A percentile compares a stretch with the other conserved stretches of the same genome.
Conservation (phyloP, 2,888 invertebrate species). For the Orgyia antiqua region DNA sequence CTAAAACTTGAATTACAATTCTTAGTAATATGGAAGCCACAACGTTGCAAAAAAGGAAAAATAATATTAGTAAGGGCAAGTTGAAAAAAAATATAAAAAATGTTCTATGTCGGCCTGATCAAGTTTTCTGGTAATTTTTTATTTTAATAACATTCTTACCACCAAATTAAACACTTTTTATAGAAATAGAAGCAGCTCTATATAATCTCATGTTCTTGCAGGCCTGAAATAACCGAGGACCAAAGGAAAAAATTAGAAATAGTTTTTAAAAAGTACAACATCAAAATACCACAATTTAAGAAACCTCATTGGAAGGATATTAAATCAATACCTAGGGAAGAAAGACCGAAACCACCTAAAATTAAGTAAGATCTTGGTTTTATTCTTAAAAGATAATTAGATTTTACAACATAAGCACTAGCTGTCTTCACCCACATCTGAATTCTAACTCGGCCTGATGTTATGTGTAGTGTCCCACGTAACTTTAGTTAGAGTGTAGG, state of each 20-base stretch:
- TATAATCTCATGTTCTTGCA: conserved; percentile 19
- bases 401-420: background rate
- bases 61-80: conserved; percentile 53
- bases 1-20: too few relatives aligned
- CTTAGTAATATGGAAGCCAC: conserved; percentile 43
- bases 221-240: conserved; percentile 46
- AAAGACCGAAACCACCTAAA: conserved; percentile 52
- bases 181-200: background rate
- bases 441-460: too few relatives aligned
- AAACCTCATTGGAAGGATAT: conserved; percentile 61
- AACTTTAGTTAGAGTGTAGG: too few relatives aligned
- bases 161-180: background rate
- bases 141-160: background rate
- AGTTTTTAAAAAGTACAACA: conserved; percentile 37
- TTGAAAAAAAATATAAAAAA: conserved; percentile 67
- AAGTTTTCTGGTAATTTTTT: conserved; percentile 48
- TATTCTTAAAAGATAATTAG: too few relatives aligned
- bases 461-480: too few relatives aligned
- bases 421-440: too few relatives aligned
- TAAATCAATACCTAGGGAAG: conserved; percentile 53
- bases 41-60: conserved; percentile 50
- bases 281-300: conserved; percentile 46
- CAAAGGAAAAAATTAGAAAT: conserved; percentile 33
- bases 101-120: conserved; percentile 60
- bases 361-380: conserved; percentile 47